Percentiles rank a stretch among this genome's conserved stretches.
Conservation (phyloP, 2,888 invertebrate genomes). For the Portevinia maculata region DNA sequence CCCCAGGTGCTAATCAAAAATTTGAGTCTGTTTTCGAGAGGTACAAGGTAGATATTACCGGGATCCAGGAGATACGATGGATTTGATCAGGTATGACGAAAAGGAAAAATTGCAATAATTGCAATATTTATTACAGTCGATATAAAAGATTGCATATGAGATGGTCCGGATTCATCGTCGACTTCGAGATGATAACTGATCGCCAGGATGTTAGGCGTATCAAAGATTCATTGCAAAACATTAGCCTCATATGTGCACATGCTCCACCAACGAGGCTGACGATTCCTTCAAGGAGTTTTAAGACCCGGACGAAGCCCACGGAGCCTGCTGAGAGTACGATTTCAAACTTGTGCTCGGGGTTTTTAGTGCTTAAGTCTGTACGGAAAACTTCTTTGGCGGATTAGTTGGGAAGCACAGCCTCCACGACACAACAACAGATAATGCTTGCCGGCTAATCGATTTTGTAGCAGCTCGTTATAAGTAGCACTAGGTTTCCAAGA, state of each 20-base stretch:
- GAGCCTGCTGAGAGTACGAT: background rate
- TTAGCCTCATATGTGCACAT: slow-evolving; percentile 9
- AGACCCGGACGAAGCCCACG: slow-evolving; percentile 1
- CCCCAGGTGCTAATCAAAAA: no score
- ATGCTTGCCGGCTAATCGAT: background rate
- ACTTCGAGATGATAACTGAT: no score
- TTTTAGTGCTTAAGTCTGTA: background rate
- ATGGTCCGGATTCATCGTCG: no score
- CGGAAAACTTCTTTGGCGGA: slow-evolving; percentile 1
- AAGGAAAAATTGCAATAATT: no score
- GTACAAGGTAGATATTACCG: no score
- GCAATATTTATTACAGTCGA: no score
- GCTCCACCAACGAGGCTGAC: background rate
- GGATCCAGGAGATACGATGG: no score
- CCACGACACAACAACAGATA: slow-evolving; percentile 9
- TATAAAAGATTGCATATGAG: no score
- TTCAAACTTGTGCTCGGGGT: slow-evolving; percentile 3
- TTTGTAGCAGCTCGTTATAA: background rate
- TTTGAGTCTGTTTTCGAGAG: no score
- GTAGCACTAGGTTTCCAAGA: no score
- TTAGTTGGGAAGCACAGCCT: slow-evolving; percentile 3
- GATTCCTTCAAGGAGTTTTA: background rate
- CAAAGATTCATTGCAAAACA: background rate
- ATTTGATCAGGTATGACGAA: no score
- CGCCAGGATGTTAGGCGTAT: slow-evolving; percentile 2